Evolutionary conservation across 2,797 vertebrate species (phyloP), one percentile per base, ranked within the genome.

Genomic region (Melanotaenia pygmaea): DNA sequence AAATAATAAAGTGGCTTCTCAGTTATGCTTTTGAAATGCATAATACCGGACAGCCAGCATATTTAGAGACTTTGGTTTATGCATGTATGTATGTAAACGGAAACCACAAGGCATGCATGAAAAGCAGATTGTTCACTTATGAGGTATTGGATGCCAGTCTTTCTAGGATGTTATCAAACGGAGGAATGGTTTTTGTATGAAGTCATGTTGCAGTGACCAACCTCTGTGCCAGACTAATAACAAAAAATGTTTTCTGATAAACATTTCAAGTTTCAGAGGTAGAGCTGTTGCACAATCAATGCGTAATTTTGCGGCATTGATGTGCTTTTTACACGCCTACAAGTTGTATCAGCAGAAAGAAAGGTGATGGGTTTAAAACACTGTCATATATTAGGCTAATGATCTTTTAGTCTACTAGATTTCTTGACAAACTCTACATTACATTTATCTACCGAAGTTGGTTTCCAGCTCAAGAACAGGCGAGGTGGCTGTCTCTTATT

Each of bases 401-500:
- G 4, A 20, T 50, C n/a, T 40, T 30, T 40, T 50, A 26, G 10
- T 54, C 2, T 28, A 54, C 24, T 28, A 26, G 4, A 54, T 54
- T 54, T 26, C 11, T 54, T 28, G 11, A 54, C 3, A 6, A 26
- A 54, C 51, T 6, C 22, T 0, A 2, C 24, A 13, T 26, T 26
- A 26, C 4, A 2, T 47, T 20, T 47, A 47, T 47, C 45, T 20
- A 45, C 43, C 67, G 1, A 4, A 77, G 54, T 54, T 12, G 61
- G 74, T 80, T 34, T 67, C 79, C 11, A 65, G 34, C 57, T 56
- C 37, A 75, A 37, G 67, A 16, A 74, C 67, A 38, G 9, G 57
- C 18, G 8, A 72, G 72, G 62, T 59, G 64, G 38, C 59, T 1
- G 20, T 61, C 83, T 88, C 70, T 75, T 65, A 64, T 86, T 76